phyloP scores from a whole-genome alignment of 2,888 invertebrate genomes.

The Oegoconia quadripuncta region DNA sequence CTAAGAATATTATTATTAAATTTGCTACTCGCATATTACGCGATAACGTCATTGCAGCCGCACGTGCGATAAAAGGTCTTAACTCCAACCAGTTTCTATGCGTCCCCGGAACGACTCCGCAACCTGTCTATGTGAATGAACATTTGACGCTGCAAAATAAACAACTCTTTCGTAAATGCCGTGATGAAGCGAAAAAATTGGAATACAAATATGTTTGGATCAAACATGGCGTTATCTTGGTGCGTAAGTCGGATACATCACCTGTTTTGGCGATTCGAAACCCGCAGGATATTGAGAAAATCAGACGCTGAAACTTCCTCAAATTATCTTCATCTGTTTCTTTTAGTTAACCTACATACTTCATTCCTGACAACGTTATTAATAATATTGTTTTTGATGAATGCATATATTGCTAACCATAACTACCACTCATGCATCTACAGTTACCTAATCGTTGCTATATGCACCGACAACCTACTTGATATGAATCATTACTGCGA shows the following conservation, averaged over 20 bases:
- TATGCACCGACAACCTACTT: no score
- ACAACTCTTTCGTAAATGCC: conserved; percentile 12
- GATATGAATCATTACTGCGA: no score
- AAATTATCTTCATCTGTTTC: no score
- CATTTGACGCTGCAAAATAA: conserved; percentile 17
- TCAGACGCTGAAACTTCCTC: no score
- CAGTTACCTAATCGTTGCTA: no score
- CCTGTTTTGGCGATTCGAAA: conserved; percentile 6
- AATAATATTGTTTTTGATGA: no score
- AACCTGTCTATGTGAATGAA: conserved; percentile 11
- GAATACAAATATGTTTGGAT: conserved; percentile 13
- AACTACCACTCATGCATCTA: no score
- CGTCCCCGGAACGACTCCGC: conserved; percentile 6
- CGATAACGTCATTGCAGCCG: conserved; percentile 12
- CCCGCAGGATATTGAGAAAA: neutral
- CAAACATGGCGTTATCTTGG: conserved; percentile 14
- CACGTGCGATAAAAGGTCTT: conserved; percentile 4
- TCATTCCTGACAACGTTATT: no score
- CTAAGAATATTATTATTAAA: no score
- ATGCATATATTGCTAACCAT: no score
- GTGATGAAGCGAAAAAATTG: conserved; percentile 8
- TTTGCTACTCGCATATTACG: neutral
- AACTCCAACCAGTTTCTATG: conserved; percentile 5
- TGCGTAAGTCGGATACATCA: conserved; percentile 6
- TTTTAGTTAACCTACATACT: no score